Evolutionary conservation across 1,140 invertebrate genomes (phyloP).

Genomic region (Caenorhabditis brenneri): DNA sequence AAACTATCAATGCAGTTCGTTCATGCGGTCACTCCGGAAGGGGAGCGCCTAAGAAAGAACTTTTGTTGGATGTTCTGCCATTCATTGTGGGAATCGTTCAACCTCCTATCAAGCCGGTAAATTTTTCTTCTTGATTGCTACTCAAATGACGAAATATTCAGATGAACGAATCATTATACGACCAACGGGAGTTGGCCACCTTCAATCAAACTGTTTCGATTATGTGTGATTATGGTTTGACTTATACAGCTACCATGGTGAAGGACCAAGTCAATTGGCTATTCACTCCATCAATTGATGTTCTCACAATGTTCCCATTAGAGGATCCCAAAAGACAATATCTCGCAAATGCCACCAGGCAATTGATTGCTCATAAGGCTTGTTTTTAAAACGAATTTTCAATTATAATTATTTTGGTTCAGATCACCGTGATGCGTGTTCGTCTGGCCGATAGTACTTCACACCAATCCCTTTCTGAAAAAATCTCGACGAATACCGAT

Average conservation of each 20-base stretch:
- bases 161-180: slow-evolving; percentile 9
- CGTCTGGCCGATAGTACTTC: neutral
- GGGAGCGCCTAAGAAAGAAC: neutral
- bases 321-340: neutral
- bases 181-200: neutral
- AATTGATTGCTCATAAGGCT: slow-evolving; percentile 16
- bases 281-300: slow-evolving; percentile 11
- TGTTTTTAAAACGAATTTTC: neutral
- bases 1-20: slow-evolving; percentile 13
- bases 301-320: slow-evolving; percentile 29
- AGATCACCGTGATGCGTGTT: slow-evolving; percentile 19
- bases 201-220: slow-evolving; percentile 27
- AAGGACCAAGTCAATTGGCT: slow-evolving; percentile 18
- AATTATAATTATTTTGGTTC: neutral
- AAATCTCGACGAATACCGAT: neutral
- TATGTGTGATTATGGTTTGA: slow-evolving; percentile 25
- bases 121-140: neutral
- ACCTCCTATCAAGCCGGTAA: slow-evolving; percentile 30
- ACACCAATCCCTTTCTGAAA: neutral
- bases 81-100: neutral
- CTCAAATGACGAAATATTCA: neutral
- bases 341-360: neutral
- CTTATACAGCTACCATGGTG: neutral
- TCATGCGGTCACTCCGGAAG: neutral
- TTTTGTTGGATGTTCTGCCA: neutral